These are phyloP conservation scores for Leptodactylus fuscus DNA, from an alignment of 2,113 vertebrate species.

Conservation along the genomic window DNA sequence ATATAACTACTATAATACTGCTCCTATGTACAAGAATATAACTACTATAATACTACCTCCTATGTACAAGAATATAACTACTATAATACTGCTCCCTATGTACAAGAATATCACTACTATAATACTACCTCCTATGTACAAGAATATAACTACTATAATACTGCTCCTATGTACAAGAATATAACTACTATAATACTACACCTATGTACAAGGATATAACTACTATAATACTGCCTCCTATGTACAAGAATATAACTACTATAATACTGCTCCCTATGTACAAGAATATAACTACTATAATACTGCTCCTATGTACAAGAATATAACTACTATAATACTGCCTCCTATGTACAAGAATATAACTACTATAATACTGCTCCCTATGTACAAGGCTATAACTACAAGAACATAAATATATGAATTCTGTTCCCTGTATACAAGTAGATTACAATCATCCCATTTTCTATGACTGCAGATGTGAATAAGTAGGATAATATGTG, in stretches of 20 bases:
- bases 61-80: slow-evolving; percentile 4
- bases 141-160: slow-evolving; percentile 2
- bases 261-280: not conserved
- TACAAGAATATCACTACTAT: not conserved
- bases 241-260: slow-evolving; percentile 1
- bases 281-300: slow-evolving; percentile 16
- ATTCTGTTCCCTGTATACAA: too few relatives aligned
- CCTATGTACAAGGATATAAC: too few relatives aligned
- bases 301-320: not conserved
- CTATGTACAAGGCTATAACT: too few relatives aligned
- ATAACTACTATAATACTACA: not conserved
- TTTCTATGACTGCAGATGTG: too few relatives aligned
- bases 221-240: not conserved
- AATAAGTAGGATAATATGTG: too few relatives aligned
- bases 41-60: not conserved
- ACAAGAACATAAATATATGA: too few relatives aligned
- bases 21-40: slow-evolving; percentile 1
- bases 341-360: not conserved
- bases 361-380: too few relatives aligned
- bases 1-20: slow-evolving; percentile 16
- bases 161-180: not conserved
- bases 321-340: slow-evolving; percentile 6
- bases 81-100: not conserved
- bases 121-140: not conserved
- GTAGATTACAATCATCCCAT: too few relatives aligned